These are phyloP conservation scores for Hippoglossus stenolepis DNA, from an alignment of 2,113 vertebrate species.

Conservation along the genomic window DNA sequence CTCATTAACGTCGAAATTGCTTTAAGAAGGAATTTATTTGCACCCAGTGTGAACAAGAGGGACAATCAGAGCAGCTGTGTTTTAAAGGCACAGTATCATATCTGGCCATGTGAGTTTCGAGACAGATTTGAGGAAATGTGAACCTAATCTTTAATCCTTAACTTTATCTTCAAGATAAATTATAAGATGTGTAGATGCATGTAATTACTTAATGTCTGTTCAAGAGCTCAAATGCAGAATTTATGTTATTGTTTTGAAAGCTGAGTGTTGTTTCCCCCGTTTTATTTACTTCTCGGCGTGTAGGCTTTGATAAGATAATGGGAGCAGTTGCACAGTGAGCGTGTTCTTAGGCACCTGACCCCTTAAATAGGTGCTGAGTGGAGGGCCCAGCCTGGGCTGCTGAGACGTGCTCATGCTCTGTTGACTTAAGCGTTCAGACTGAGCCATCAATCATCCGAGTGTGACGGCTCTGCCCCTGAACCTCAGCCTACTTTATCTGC, in stretches of 20 bases:
- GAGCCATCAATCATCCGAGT: conserved; percentile 83
- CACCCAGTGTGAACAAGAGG: neutral
- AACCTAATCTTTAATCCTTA: neutral
- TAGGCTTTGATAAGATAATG: conserved; percentile 79
- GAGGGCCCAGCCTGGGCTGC: conserved; percentile 64
- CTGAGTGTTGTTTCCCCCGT: conserved; percentile 16
- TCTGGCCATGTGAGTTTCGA: neutral
- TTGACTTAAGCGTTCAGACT: conserved; percentile 84
- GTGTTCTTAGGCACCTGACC: conserved; percentile 80
- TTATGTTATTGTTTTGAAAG: conserved; percentile 6
- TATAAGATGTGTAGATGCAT: neutral
- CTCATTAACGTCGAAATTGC: neutral
- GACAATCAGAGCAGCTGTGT: neutral
- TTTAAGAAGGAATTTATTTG: neutral
- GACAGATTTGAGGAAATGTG: neutral
- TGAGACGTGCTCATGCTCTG: conserved; percentile 81
- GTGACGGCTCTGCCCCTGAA: conserved; percentile 79
- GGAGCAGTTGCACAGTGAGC: conserved; percentile 60
- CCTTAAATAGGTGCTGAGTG: conserved; percentile 80
- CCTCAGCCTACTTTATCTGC: conserved; percentile 74
- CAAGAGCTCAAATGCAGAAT: neutral
- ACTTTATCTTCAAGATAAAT: too few relatives aligned
- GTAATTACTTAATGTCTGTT: neutral
- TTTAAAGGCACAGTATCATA: too few relatives aligned
- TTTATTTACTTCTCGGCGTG: conserved; percentile 3